phyloP scores from a whole-genome alignment of 2,113 vertebrate species.

The Mustelus asterias region DNA sequence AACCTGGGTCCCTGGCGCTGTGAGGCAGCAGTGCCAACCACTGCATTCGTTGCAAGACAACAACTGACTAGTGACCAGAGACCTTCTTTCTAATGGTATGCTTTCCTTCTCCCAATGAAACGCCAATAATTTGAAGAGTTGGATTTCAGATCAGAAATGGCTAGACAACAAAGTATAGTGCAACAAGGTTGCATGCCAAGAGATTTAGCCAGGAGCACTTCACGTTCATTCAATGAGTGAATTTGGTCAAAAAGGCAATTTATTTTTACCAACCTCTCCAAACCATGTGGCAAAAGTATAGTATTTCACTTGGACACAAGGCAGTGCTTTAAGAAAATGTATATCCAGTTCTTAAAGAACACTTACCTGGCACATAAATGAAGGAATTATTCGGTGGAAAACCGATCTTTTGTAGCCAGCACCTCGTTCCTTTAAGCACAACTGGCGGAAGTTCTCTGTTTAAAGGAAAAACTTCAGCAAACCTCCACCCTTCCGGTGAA shows the following conservation, averaged over 20 bases:
- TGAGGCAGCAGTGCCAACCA: too few species aligned
- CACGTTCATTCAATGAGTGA: not conserved
- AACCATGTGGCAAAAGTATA: not conserved
- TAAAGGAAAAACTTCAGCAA: not conserved
- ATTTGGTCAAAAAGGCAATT: not conserved
- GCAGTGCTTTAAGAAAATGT: not conserved
- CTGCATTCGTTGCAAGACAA: too few species aligned
- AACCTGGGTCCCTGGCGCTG: too few species aligned
- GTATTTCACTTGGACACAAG: not conserved
- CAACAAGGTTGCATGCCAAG: not conserved
- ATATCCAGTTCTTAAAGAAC: not conserved
- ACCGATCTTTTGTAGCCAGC: slow-evolving; percentile 25
- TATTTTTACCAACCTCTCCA: not conserved
- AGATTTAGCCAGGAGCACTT: not conserved
- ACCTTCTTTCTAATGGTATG: too few species aligned
- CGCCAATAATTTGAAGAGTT: not conserved
- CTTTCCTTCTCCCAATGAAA: too few species aligned
- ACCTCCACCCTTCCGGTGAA: not conserved
- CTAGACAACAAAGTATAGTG: not conserved
- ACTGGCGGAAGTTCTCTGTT: slow-evolving; percentile 36
- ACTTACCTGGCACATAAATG: slow-evolving; percentile 38
- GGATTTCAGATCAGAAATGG: too few species aligned
- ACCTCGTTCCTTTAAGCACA: slow-evolving; percentile 7
- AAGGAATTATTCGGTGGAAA: slow-evolving; percentile 38
- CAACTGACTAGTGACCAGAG: not conserved